Conservation (phyloP, 2,113 vertebrate genomes). For the Speoplatyrhinus poulsoni region DNA sequence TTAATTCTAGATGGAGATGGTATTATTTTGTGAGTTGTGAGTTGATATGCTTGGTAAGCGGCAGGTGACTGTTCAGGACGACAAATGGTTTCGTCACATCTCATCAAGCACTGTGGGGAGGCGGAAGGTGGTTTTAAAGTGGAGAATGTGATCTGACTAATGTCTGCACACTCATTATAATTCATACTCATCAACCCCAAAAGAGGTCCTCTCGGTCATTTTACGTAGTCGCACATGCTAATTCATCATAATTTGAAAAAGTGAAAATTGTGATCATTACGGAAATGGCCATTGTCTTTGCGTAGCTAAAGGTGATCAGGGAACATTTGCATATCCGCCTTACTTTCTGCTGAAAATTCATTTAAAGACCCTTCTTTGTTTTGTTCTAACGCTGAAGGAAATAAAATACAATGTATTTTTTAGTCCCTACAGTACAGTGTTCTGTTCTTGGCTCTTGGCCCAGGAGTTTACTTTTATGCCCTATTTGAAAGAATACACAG, state of each 20-base stretch:
- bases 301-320: constrained; percentile 29
- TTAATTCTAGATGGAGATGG: background rate
- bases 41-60: background rate
- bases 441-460: constrained; percentile 3
- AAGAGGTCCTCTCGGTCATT: constrained; percentile 34
- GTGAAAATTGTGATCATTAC: constrained; percentile 43
- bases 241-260: constrained; percentile 59
- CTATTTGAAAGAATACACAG: background rate
- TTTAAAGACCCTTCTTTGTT: constrained; percentile 32
- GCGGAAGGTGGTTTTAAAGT: constrained; percentile 1
- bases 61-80: background rate
- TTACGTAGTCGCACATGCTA: constrained; percentile 26
- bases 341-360: constrained; percentile 43
- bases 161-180: constrained; percentile 33
- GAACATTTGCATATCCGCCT: constrained; percentile 40
- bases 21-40: no score
- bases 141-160: constrained; percentile 18
- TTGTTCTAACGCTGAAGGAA: constrained; percentile 7
- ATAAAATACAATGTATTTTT: background rate
- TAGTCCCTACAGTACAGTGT: no score
- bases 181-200: constrained; percentile 39
- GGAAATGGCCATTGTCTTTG: constrained; percentile 31
- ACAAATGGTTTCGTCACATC: constrained; percentile 22
- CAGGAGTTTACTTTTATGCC: constrained; percentile 8
- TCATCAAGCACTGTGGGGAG: constrained; percentile 20